Percentiles rank a stretch among this genome's conserved stretches.
Evolutionary conservation across 2,797 vertebrate genomes (phyloP).

Genomic region (Pteropus rufus): DNA sequence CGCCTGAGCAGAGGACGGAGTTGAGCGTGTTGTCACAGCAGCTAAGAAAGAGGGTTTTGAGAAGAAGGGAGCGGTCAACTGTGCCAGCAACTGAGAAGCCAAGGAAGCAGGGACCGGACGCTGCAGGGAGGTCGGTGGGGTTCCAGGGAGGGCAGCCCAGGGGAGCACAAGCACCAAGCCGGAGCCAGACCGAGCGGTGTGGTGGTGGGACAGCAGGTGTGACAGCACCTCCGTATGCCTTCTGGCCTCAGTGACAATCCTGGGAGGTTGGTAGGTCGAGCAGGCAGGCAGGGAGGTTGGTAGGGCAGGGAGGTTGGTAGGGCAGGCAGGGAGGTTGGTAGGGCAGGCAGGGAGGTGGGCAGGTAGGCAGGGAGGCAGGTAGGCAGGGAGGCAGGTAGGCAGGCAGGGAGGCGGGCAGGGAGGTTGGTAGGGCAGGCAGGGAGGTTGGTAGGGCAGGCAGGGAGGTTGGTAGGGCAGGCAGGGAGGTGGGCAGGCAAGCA

Average conservation of each 20-base stretch:
- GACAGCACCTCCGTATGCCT: rapidly evolving
- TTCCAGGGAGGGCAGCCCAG: background rate
- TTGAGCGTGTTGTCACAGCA: background rate
- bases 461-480: too few relatives aligned
- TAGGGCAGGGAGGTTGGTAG: too few relatives aligned
- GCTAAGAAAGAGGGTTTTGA: background rate
- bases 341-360: too few relatives aligned
- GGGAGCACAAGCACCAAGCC: background rate
- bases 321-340: background rate
- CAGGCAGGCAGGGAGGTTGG: background rate
- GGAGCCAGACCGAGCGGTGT: rapidly evolving
- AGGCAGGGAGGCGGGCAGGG: too few relatives aligned
- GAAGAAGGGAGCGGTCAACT: background rate
- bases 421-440: too few relatives aligned
- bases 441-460: too few relatives aligned
- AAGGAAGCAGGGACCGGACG: rapidly evolving
- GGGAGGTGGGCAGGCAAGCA: too few relatives aligned
- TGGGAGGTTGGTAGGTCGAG: background rate
- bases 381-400: background rate
- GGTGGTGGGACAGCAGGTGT: too few relatives aligned
- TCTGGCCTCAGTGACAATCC: background rate
- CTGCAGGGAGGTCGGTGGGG: rapidly evolving
- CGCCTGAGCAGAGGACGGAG: background rate
- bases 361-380: background rate
- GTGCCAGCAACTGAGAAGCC: background rate